Percentiles rank a stretch among this genome's conserved stretches.
Conservation (phyloP, 2,888 invertebrate genomes). For the Eilema caniola region DNA sequence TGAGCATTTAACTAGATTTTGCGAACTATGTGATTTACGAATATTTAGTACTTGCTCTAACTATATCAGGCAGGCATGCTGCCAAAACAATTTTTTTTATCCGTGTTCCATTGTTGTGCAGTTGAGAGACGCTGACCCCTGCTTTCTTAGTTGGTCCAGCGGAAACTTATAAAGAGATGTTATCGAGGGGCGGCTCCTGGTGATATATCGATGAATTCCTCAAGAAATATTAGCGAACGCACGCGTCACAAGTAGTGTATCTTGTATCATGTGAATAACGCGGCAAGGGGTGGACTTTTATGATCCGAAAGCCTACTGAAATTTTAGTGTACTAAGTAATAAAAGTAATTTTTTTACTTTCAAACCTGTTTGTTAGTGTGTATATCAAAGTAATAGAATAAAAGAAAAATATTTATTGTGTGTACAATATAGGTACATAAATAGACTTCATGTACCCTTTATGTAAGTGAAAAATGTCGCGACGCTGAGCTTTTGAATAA, state of each 20-base stretch:
- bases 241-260: constrained; percentile 67
- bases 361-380: constrained; percentile 27
- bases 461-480: constrained; percentile 7
- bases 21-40: constrained; percentile 11
- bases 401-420: constrained; percentile 21
- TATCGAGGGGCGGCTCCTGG: constrained; percentile 72
- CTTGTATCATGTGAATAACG: constrained; percentile 54
- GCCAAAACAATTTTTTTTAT: constrained; percentile 34
- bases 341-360: constrained; percentile 29
- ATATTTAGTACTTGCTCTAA: constrained; percentile 18
- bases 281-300: constrained; percentile 47
- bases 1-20: neutral
- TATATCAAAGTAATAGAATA: constrained; percentile 30
- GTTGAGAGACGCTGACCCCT: constrained; percentile 37
- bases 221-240: constrained; percentile 74
- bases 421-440: constrained; percentile 1
- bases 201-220: constrained; percentile 79
- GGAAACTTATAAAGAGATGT: constrained; percentile 68
- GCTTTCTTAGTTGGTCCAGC: constrained; percentile 62
- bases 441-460: constrained; percentile 15
- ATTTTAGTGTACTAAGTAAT: constrained; percentile 36
- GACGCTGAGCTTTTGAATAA: neutral
- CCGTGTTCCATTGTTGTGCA: constrained; percentile 28
- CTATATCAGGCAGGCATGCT: constrained; percentile 29
- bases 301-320: constrained; percentile 48